phyloP scores from a whole-genome alignment of 2,888 invertebrate genomes.

The Xestia sexstrigata region DNA sequence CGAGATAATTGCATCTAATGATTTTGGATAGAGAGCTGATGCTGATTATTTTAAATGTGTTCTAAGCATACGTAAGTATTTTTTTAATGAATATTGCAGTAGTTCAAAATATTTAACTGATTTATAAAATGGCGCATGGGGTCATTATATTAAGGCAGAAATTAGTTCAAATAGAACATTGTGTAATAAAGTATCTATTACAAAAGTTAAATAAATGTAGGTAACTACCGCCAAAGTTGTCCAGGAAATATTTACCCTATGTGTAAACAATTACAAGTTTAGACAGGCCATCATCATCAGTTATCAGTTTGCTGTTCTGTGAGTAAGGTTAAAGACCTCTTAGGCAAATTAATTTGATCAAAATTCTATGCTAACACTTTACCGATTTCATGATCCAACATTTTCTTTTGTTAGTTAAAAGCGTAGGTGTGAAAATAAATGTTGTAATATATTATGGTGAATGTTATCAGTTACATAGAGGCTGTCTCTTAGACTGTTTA shows the following conservation, averaged over 20 bases:
- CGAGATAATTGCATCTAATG: not conserved
- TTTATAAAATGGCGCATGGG: not conserved
- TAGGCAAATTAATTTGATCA: conserved; percentile 33
- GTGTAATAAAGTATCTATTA: not conserved
- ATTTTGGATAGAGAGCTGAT: not conserved
- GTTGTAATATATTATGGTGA: not conserved
- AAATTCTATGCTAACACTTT: not conserved
- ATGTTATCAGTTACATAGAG: not conserved
- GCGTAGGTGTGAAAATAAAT: not conserved
- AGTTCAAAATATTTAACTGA: not conserved
- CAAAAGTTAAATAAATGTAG: not conserved
- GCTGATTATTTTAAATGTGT: not conserved
- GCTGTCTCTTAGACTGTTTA: not conserved
- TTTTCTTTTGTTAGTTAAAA: conserved; percentile 8
- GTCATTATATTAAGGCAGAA: not conserved
- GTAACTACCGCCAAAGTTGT: not conserved
- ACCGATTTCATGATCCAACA: conserved; percentile 12
- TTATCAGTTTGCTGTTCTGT: conserved; percentile 25
- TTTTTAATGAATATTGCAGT: not conserved
- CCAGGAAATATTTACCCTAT: not conserved
- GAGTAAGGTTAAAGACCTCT: conserved; percentile 23
- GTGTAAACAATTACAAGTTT: conserved; percentile 46
- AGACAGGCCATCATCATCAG: conserved; percentile 15
- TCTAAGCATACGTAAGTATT: not conserved
- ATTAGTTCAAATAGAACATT: not conserved